Conservation (phyloP, 2,888 invertebrate species). For the Didymodactylos carnosus region DNA sequence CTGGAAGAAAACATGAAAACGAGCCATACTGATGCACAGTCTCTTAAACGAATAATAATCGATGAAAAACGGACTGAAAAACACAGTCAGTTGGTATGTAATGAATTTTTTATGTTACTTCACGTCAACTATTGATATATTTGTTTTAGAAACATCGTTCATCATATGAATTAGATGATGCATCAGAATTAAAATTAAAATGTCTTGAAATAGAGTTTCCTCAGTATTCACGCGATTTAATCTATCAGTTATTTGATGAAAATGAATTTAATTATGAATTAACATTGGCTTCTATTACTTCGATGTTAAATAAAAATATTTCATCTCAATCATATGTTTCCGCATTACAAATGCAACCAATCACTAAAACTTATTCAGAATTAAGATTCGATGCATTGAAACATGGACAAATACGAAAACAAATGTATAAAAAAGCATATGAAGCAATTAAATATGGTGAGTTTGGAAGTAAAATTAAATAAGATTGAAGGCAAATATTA, state of each 20-base stretch:
- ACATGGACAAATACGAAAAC: not conserved
- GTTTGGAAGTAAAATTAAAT: too few relatives aligned
- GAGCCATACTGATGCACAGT: not conserved
- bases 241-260: not conserved
- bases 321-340: too few relatives aligned
- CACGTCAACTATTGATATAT: not conserved
- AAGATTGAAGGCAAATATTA: too few relatives aligned
- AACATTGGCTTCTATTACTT: not conserved
- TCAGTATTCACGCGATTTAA: not conserved
- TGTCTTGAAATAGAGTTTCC: not conserved
- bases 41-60: not conserved
- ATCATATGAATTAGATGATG: not conserved
- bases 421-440: not conserved
- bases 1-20: too few relatives aligned
- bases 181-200: not conserved
- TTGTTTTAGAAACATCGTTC: not conserved
- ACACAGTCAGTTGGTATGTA: not conserved
- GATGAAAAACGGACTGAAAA: not conserved
- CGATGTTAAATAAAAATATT: not conserved
- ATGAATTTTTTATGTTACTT: not conserved
- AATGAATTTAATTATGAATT: not conserved
- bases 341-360: not conserved
- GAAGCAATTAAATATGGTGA: not conserved
- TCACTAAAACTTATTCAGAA: not conserved
- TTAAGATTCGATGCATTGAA: not conserved